These are phyloP conservation scores for Netelia inedita DNA, from an alignment of 2,888 invertebrate species.

Conservation along the genomic window DNA sequence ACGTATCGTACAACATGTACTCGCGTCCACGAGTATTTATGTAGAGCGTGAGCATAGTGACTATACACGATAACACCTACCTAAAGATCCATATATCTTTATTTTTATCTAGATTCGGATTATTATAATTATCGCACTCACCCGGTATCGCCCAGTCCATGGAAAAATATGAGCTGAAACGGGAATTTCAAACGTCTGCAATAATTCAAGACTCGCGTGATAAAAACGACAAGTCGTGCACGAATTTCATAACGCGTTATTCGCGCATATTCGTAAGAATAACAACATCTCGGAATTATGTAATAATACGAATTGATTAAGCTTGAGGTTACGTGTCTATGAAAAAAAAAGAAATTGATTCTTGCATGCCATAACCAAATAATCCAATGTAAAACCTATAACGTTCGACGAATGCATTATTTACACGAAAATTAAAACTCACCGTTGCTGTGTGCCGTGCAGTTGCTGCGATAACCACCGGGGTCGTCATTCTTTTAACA, in stretches of 20 bases:
- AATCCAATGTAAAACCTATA: not conserved
- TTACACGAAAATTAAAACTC: slow-evolving; percentile 82
- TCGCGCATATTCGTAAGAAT: slow-evolving; percentile 40
- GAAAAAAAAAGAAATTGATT: not conserved
- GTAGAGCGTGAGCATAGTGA: no score
- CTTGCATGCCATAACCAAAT: slow-evolving; percentile 22
- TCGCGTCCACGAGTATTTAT: no score
- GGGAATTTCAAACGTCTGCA: slow-evolving; percentile 41
- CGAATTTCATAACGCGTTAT: slow-evolving; percentile 9
- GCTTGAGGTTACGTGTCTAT: slow-evolving; percentile 8
- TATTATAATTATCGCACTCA: slow-evolving; percentile 85
- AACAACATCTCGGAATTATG: slow-evolving; percentile 5
- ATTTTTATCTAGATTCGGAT: not conserved
- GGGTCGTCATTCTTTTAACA: slow-evolving; percentile 86
- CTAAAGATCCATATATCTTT: slow-evolving; percentile 20
- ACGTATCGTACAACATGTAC: no score
- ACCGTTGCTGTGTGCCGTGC: slow-evolving; percentile 95
- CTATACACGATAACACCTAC: no score
- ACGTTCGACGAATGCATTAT: not conserved
- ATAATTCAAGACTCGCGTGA: slow-evolving; percentile 41
- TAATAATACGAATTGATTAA: slow-evolving; percentile 47
- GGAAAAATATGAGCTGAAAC: slow-evolving; percentile 97
- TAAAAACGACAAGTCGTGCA: slow-evolving; percentile 32
- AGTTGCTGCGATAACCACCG: slow-evolving; percentile 93
- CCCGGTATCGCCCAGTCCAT: slow-evolving; percentile 98